Base-by-base conservation (phyloP, 2,113 vertebrate species). In the Astatotilapia flaviijosephi region DNA sequence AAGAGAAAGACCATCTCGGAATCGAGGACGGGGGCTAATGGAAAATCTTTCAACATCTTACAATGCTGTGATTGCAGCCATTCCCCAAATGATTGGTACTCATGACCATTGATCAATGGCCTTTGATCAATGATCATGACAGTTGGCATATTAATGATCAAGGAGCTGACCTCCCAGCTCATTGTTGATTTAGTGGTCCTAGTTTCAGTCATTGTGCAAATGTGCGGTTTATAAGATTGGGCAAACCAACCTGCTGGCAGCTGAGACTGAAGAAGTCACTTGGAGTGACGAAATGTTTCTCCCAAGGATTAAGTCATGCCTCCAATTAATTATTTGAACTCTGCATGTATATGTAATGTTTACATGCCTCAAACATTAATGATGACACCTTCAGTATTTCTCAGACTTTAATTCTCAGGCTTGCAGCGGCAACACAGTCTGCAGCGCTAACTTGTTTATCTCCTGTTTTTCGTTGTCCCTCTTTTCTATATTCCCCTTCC, bases 401-500 rank as follows among this genome's bases (percentile, higher is more conserved):
- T 40, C 37, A 53, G 51, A 4, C 19, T 53, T 53, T 53, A 53
- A 21, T 53, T 53, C 51, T 53, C 19, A 53, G 51, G 51, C 51
- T 53, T 53, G 3, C 51, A 53, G 19, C 19, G 0, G 2, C 51
- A 53, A 53, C 19, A 53, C 51, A 53, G 51, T 21, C 5, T 53
- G 9, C 51, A 53, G 51, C 0, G 0, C 51, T 53, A 53, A 53
- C 49, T 53, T 5, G 19, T 53, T 53, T 6, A n/a, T 53, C 49
- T 53, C 2, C 1, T 0, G 5, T 1, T 53, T 53, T 53, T n/a
- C 19, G 0, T 51, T 51, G 49, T 10, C 19, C 5, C 49, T 51
- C 9, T n/a, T 51, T 51, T 51, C 49, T 51, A 51, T 51, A 51
- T 51, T n/a, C 3, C n/a, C 49, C 49, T 51, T 51, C 19, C 9